These are phyloP conservation scores for Chiloscyllium plagiosum DNA, from an alignment of 2,113 vertebrate genomes.

Conservation along the genomic window DNA sequence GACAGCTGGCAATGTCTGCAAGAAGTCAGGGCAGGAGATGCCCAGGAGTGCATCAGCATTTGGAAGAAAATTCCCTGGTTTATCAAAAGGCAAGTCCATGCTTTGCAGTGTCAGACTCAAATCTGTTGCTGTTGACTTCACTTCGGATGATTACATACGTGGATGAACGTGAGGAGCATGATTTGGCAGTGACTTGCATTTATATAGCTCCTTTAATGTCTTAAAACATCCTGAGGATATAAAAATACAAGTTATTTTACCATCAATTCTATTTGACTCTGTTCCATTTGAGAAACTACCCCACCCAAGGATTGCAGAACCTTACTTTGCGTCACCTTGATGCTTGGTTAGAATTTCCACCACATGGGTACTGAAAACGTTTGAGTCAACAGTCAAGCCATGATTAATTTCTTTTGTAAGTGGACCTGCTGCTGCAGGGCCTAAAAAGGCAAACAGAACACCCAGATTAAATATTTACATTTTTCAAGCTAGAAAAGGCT, in stretches of 20 bases:
- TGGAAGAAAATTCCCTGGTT: neutral
- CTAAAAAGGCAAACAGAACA: neutral
- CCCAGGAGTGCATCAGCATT: neutral
- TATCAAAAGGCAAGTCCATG: neutral
- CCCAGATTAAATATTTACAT: slow-evolving; percentile 23
- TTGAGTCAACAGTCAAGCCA: neutral
- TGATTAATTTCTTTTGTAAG: neutral
- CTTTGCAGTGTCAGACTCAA: neutral
- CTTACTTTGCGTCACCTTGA: neutral
- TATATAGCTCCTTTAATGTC: neutral
- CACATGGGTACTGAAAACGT: neutral
- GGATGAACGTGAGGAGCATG: neutral
- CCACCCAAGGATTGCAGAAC: neutral
- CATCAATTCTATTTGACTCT: neutral
- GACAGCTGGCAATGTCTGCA: neutral
- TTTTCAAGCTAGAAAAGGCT: neutral
- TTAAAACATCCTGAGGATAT: neutral
- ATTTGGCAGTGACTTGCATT: neutral
- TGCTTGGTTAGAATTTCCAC: neutral
- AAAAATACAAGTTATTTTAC: neutral
- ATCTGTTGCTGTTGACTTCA: neutral
- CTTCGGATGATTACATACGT: neutral
- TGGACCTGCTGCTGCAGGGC: neutral
- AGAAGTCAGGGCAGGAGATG: neutral
- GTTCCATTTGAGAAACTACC: neutral